Conservation (phyloP, 2,113 vertebrate genomes). For the Trogon melanurus region DNA sequence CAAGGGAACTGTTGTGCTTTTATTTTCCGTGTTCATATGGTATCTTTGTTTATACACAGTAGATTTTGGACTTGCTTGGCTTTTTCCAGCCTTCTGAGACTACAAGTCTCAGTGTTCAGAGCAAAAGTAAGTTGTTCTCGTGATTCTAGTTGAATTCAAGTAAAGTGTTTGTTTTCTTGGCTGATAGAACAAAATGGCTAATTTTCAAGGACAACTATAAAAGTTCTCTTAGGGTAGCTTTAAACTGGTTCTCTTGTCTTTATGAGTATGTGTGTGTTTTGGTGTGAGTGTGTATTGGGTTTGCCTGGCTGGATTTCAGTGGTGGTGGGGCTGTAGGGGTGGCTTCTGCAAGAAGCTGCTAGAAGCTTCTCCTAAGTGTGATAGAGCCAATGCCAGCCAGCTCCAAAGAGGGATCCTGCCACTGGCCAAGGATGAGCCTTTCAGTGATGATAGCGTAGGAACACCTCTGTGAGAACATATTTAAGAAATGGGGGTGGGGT, state of each 20-base stretch:
- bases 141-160: background rate
- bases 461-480: no score
- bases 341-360: no score
- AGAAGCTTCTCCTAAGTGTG: no score
- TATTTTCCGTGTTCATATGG: conserved; percentile 18
- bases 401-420: no score
- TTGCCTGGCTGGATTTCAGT: no score
- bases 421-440: no score
- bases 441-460: no score
- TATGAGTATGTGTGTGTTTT: background rate
- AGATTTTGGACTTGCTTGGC: conserved; percentile 20
- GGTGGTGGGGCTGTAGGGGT: no score
- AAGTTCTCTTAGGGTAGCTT: background rate
- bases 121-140: background rate
- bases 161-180: background rate
- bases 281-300: no score
- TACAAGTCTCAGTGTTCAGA: background rate
- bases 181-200: background rate
- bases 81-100: conserved; percentile 27
- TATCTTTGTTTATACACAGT: conserved; percentile 32
- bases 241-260: background rate
- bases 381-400: no score
- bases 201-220: background rate
- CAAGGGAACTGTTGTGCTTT: conserved; percentile 13
- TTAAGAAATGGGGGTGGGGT: no score